Evolutionary conservation across 2,113 vertebrate genomes (phyloP).

Genomic region (Zosterops borbonicus): DNA sequence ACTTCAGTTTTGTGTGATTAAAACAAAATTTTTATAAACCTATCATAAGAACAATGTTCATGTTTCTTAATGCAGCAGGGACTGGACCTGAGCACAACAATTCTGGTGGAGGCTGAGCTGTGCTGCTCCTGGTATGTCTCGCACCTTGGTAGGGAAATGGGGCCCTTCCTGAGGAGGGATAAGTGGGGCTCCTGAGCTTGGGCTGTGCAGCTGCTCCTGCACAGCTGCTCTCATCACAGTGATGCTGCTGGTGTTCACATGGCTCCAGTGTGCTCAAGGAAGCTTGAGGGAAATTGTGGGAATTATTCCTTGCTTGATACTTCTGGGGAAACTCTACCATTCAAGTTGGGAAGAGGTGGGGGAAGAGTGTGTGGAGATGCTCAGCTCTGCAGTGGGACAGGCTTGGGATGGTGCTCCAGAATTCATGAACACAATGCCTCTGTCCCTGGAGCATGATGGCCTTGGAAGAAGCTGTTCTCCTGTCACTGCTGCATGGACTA

Average conservation of each 20-base stretch:
- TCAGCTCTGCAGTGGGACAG: not conserved
- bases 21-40: conserved; percentile 67
- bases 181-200: not conserved
- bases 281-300: not conserved
- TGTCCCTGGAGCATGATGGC: not conserved
- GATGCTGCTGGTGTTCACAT: not conserved
- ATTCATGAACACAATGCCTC: not conserved
- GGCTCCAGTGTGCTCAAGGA: not conserved
- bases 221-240: not conserved
- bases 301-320: not conserved
- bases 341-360: not conserved
- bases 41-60: not conserved
- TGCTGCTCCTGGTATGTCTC: not conserved
- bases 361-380: not conserved
- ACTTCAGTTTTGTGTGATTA: conserved; percentile 68
- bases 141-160: rapidly evolving
- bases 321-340: not conserved
- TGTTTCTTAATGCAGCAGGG: conserved; percentile 39
- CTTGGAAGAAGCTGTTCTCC: not conserved
- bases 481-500: not conserved
- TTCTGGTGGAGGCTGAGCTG: not conserved
- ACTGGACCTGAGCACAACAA: not conserved
- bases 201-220: not conserved
- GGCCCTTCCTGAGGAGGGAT: not conserved
- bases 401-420: not conserved